Conservation (phyloP, 2,888 invertebrate genomes). For the Zelleria hepariella region DNA sequence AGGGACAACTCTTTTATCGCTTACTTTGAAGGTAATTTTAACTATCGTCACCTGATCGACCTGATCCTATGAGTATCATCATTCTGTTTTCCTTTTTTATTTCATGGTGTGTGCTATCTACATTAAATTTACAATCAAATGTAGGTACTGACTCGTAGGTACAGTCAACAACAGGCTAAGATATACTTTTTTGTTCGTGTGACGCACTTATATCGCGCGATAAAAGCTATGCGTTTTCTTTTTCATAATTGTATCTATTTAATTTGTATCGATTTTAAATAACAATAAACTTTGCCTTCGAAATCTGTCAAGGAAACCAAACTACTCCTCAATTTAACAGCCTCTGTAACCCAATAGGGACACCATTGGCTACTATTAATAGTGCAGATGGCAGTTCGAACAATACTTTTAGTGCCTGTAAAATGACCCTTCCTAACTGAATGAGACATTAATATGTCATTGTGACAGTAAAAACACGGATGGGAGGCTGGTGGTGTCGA, state of each 20-base stretch:
- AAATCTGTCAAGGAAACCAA: neutral
- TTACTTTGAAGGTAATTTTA: no score
- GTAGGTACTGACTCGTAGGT: no score
- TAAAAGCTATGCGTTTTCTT: no score
- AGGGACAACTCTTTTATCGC: no score
- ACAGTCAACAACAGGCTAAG: neutral
- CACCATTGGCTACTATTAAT: neutral
- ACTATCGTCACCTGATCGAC: no score
- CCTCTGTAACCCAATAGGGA: neutral
- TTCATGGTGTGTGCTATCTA: no score
- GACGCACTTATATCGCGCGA: no score
- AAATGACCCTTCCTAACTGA: constrained; percentile 19
- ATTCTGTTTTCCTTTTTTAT: no score
- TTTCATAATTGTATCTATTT: neutral
- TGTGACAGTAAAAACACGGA: neutral
- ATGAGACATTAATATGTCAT: constrained; percentile 1
- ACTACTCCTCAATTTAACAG: neutral
- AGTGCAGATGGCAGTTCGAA: constrained; percentile 13
- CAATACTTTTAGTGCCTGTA: constrained; percentile 35
- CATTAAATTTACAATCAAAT: no score
- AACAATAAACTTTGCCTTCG: neutral
- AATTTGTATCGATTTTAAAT: no score
- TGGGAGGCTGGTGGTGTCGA: neutral
- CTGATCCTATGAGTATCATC: no score
- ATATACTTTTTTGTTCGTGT: no score